Evolutionary conservation across 2,113 vertebrate genomes (phyloP).

Genomic region (Zootoca vivipara): DNA sequence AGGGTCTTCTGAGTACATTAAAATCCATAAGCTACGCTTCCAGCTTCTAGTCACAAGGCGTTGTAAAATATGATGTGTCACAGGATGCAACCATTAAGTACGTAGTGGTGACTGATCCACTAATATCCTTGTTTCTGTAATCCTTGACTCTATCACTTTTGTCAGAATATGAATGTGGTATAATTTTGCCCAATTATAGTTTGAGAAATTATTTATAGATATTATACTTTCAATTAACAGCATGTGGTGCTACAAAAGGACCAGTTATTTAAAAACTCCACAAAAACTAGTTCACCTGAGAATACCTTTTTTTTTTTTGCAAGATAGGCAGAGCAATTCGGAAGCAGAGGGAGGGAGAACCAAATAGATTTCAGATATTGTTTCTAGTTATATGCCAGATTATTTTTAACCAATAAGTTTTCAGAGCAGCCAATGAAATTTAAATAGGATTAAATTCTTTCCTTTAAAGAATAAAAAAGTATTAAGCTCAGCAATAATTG

Average conservation of each 20-base stretch:
- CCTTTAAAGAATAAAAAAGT: no score
- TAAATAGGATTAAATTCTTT: no score
- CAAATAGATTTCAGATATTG: no score
- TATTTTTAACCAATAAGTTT: no score
- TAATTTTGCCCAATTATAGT: neutral
- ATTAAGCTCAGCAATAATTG: no score
- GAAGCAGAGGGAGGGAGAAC: no score
- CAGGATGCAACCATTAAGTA: conserved; percentile 8
- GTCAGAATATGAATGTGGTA: neutral
- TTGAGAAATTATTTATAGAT: neutral
- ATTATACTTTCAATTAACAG: neutral
- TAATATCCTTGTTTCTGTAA: neutral
- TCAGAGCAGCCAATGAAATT: no score
- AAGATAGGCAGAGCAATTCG: no score
- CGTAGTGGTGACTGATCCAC: neutral
- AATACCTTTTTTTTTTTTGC: no score
- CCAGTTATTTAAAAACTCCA: no score
- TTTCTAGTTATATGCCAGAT: no score
- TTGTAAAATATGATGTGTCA: neutral
- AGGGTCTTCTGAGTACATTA: conserved; percentile 34
- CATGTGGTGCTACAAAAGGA: neutral
- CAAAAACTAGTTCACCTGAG: no score
- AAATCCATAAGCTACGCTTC: conserved; percentile 39
- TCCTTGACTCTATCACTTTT: conserved; percentile 48
- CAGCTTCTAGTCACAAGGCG: conserved; percentile 24